A percentile compares a stretch with the other conserved stretches of the same genome.
Evolutionary conservation across 2,888 invertebrate genomes (phyloP).

Genomic region (Steromphala cineraria): DNA sequence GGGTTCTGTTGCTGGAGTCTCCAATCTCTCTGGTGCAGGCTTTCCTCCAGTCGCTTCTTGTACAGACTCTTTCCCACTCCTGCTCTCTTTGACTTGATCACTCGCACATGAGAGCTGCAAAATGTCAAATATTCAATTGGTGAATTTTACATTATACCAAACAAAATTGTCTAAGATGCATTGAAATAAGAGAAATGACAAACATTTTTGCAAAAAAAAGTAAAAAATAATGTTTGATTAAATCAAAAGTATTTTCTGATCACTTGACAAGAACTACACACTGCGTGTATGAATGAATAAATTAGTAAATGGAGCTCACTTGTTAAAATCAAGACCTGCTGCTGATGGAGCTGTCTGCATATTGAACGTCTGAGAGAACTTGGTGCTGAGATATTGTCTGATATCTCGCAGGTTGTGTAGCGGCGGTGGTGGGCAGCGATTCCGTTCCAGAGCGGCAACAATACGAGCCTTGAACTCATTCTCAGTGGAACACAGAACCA

Average conservation of each 20-base stretch:
- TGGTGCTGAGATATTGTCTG: constrained; percentile 40
- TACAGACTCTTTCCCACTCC: constrained; percentile 55
- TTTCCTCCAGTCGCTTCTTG: constrained; percentile 37
- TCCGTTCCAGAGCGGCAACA: constrained; percentile 61
- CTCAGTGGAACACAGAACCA: constrained; percentile 63
- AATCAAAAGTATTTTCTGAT: too few species aligned
- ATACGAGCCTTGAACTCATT: constrained; percentile 62
- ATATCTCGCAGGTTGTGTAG: constrained; percentile 28
- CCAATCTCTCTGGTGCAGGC: constrained; percentile 9
- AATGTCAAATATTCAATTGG: too few species aligned
- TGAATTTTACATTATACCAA: too few species aligned
- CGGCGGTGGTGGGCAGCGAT: constrained; percentile 39
- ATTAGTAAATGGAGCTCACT: constrained; percentile 22
- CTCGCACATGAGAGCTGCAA: constrained; percentile 46
- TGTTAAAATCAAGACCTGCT: constrained; percentile 39
- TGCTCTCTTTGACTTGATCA: constrained; percentile 50
- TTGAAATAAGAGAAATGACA: too few species aligned
- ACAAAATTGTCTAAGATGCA: too few species aligned
- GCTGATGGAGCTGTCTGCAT: constrained; percentile 26
- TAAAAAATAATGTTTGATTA: too few species aligned
- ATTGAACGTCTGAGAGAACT: constrained; percentile 32
- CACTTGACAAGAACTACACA: neutral
- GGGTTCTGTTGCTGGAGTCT: neutral
- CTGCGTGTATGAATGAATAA: neutral
- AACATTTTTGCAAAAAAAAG: too few species aligned